Conservation (phyloP, 2,113 vertebrate species). For the Azemiops feae region DNA sequence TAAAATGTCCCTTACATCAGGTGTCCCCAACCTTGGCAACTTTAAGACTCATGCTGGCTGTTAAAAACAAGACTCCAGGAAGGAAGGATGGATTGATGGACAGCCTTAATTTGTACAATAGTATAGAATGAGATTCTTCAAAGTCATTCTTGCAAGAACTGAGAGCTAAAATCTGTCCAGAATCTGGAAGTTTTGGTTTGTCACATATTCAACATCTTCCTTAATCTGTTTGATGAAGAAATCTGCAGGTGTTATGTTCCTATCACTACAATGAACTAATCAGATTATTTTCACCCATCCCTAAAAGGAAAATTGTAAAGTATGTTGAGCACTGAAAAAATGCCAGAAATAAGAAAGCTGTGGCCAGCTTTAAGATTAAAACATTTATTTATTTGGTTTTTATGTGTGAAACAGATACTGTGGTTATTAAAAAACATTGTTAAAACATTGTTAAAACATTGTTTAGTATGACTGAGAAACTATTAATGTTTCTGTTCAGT, state of each 20-base stretch:
- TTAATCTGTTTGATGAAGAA: neutral
- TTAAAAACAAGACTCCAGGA: neutral
- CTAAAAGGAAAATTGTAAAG: neutral
- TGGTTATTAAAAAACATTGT: neutral
- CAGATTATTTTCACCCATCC: neutral
- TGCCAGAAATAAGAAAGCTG: neutral
- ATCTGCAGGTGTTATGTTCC: neutral
- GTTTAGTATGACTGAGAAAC: neutral
- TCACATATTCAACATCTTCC: neutral
- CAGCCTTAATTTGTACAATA: neutral
- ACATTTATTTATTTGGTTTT: neutral
- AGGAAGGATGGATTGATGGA: neutral
- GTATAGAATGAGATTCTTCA: neutral
- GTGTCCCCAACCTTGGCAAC: too few relatives aligned
- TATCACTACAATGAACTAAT: neutral
- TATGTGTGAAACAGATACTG: neutral
- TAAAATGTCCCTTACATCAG: neutral
- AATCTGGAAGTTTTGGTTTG: neutral
- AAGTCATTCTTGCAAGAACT: neutral
- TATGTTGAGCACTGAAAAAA: neutral
- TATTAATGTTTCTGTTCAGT: neutral
- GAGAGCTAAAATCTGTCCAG: neutral
- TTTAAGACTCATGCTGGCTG: too few relatives aligned
- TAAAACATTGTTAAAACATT: neutral
- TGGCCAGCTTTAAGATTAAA: neutral